phyloP scores from a whole-genome alignment of 92 coral and sea anemone genomes.

The Phenganax marumi region DNA sequence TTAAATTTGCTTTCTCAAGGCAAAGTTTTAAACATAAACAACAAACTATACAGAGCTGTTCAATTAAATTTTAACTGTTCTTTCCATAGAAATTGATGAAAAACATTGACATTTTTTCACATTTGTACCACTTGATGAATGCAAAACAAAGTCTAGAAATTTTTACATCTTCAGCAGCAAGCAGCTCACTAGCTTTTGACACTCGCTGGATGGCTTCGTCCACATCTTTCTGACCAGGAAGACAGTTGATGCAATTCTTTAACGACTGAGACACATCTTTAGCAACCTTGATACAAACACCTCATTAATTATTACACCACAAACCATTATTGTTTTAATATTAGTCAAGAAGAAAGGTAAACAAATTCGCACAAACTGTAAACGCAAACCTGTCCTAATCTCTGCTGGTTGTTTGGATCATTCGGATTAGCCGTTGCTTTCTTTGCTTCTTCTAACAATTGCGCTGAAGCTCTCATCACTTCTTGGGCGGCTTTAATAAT shows the following conservation, averaged over 20 bases:
- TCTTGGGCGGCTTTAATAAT: constrained; percentile 89
- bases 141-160: background rate
- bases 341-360: too few species aligned
- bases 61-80: background rate
- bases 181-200: constrained; percentile 73
- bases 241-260: constrained; percentile 95
- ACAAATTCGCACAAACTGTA: background rate
- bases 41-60: background rate
- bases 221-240: constrained; percentile 96
- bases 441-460: constrained; percentile 85
- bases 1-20: background rate
- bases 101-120: background rate
- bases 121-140: background rate
- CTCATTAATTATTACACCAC: too few species aligned
- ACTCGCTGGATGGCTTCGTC: constrained; percentile 96
- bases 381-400: constrained; percentile 76
- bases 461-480: constrained; percentile 87
- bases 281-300: constrained; percentile 67
- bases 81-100: background rate
- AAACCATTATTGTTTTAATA: too few species aligned
- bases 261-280: constrained; percentile 87
- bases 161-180: constrained; percentile 81
- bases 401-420: constrained; percentile 85
- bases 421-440: constrained; percentile 81
- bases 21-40: background rate